A percentile compares a stretch with the other conserved stretches of the same genome.
These are phyloP conservation scores for Myotis vivesi DNA, from an alignment of 2,797 vertebrate genomes.

Conservation along the genomic window DNA sequence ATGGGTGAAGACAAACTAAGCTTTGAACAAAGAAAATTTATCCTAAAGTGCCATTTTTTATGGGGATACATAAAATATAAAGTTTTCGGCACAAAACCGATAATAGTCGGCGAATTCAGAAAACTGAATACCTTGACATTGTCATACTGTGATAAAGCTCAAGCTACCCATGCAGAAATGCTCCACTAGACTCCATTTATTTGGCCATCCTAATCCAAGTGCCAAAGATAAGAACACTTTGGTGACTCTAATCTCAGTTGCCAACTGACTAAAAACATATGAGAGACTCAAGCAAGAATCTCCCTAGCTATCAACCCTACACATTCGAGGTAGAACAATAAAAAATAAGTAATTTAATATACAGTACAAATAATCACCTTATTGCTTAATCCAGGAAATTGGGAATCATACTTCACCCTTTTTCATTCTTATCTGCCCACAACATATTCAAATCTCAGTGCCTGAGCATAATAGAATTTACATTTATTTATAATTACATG, in stretches of 20 bases:
- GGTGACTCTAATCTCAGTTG: background rate
- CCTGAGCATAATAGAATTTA: background rate
- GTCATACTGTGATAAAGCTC: background rate
- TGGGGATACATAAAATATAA: no score
- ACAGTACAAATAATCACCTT: background rate
- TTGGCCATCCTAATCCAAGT: background rate
- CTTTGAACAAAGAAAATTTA: no score
- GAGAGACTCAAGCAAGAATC: background rate
- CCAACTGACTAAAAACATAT: background rate
- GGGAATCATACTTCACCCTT: background rate
- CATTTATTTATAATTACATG: background rate
- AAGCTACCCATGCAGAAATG: background rate
- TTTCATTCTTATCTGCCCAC: background rate
- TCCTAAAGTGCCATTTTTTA: no score
- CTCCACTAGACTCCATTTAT: background rate
- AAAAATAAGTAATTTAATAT: background rate
- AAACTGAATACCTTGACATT: background rate
- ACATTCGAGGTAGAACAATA: background rate
- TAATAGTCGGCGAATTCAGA: background rate
- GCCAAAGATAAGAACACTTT: background rate
- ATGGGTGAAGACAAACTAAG: no score
- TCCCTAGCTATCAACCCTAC: background rate
- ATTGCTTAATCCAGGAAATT: background rate
- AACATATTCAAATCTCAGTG: background rate
- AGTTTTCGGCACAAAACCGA: no score